Conservation (phyloP, 2,888 invertebrate species). For the Ommatoiulus sabulosus region DNA sequence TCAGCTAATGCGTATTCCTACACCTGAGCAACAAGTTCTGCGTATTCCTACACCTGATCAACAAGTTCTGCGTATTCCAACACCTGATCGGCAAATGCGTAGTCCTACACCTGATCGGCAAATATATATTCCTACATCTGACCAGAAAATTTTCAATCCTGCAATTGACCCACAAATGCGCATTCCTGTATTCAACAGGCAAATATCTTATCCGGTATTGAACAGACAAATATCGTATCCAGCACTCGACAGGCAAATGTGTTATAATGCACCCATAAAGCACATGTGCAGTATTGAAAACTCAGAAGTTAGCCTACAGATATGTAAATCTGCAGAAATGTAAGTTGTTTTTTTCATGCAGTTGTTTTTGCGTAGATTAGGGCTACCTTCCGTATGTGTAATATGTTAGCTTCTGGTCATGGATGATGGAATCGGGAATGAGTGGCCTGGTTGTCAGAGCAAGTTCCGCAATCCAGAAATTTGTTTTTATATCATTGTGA, state of each 20-base stretch:
- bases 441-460: background rate
- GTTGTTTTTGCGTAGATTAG: too few relatives aligned
- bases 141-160: background rate
- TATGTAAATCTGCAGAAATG: background rate
- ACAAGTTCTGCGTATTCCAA: background rate
- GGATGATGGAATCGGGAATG: background rate
- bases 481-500: too few relatives aligned
- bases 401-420: background rate
- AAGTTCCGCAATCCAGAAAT: background rate
- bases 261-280: background rate
- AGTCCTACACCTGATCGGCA: background rate
- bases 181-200: too few relatives aligned
- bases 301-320: background rate
- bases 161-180: too few relatives aligned
- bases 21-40: background rate
- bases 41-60: background rate
- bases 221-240: too few relatives aligned
- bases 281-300: background rate
- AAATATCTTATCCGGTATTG: too few relatives aligned
- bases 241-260: background rate
- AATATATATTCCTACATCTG: background rate
- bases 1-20: too few relatives aligned
- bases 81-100: background rate
- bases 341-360: too few relatives aligned
- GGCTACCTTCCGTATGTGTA: too few relatives aligned